phyloP scores from a whole-genome alignment of 2,797 vertebrate species.

The Spinus pinus region DNA sequence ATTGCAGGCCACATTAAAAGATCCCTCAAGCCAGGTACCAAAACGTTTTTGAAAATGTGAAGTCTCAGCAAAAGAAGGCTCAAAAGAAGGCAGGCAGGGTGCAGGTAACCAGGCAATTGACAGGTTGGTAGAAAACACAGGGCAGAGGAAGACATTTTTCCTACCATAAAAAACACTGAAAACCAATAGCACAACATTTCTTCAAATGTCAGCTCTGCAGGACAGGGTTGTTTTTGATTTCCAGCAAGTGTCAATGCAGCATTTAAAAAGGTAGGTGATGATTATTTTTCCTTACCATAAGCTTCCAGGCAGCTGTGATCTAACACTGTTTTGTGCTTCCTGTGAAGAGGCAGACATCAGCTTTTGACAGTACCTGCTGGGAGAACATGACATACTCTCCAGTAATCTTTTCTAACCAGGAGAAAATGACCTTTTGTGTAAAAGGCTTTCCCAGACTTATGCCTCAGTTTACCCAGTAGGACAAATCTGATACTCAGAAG shows the following conservation, averaged over 20 bases:
- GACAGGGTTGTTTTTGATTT: not conserved
- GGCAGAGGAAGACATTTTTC: not conserved
- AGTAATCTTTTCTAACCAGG: not conserved
- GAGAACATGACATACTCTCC: not conserved
- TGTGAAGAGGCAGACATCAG: not conserved
- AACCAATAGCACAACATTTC: not conserved
- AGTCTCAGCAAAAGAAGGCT: not conserved
- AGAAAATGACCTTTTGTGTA: not conserved
- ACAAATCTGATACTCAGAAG: not conserved
- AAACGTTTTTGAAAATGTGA: not conserved
- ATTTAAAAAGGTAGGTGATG: not conserved
- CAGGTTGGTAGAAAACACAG: not conserved
- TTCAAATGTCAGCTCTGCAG: not conserved
- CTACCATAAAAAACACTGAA: not conserved
- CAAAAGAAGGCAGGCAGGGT: not conserved
- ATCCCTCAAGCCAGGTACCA: not conserved
- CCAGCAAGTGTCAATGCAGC: not conserved
- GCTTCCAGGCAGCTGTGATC: not conserved
- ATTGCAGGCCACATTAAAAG: not conserved
- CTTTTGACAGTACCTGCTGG: not conserved
- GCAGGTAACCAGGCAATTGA: not conserved
- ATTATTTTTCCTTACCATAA: not conserved
- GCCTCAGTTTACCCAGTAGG: conserved; percentile 47
- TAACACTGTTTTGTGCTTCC: not conserved
- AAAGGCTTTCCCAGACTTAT: conserved; percentile 16